Base-by-base conservation (phyloP, 1,140 invertebrate genomes). In the Zaprionus vittiger region DNA sequence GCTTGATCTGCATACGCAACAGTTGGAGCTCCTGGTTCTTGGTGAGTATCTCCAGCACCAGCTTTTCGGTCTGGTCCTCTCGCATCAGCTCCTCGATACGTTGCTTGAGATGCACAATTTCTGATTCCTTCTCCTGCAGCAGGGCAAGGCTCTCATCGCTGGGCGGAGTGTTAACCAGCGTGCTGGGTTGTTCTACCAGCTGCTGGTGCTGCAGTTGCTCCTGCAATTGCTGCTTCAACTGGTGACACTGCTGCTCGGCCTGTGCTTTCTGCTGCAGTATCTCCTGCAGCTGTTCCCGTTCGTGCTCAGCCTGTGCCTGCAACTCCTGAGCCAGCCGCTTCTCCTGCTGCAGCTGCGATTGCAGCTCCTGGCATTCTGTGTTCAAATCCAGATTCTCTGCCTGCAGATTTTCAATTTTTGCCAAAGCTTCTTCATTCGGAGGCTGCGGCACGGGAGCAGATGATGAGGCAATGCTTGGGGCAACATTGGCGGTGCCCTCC, bases 371-470 rank as follows among this genome's bases (percentile, higher is more conserved):
- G 28, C 93, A 41, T 80, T 97, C 96, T 49, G 93, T 93, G 63
- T 94, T 95, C 20, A 96, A 91, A 72, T 96, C 95, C 63, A 94
- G 93, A 44, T 92, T 92, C 59, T 92, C 91, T 6, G 78, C 76
- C 61, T 80, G 79, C 14, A 92, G 60, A 37, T 69, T 80, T 9
- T 73, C 67, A 3, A 92, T 70, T 52, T 67, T 63, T 5, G 68
- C 24, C 24, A 34, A 17, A 0, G 62, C 57, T 26, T 41, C 63
- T n/a, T 4, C 28, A 9, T 9, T 47, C 1, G 38, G 15, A n/a
- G 5, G 17, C 1, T 9, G 37, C 14, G n/a, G 20, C 24, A 1
- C 26, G n/a, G 11, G 6, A 7, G 67, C 20, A 9, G 28, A 17
- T n/a, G 83, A 5, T 5, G 56, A 44, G 20, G 66, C 7, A 17